Percentiles rank a stretch among this genome's conserved stretches.
Conservation (phyloP, 2,888 invertebrate species). For the Amblyteles armatorius region DNA sequence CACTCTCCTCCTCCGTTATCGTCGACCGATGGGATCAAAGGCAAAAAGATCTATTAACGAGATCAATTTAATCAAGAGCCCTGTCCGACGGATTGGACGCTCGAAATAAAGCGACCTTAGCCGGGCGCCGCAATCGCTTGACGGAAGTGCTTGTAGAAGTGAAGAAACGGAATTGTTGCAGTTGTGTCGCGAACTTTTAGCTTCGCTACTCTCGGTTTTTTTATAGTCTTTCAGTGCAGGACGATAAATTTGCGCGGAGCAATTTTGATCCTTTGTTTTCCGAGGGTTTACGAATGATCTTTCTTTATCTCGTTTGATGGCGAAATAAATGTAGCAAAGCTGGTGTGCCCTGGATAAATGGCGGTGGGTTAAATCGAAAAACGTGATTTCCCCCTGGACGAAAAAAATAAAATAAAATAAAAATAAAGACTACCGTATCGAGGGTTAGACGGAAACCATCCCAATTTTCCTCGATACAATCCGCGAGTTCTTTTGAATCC, state of each 20-base stretch:
- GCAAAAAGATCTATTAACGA: conserved; percentile 49
- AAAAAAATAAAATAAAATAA: conserved; percentile 12
- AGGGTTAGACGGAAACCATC: conserved; percentile 31
- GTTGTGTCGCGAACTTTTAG: neutral
- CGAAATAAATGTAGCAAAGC: neutral
- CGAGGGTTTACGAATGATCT: conserved; percentile 3
- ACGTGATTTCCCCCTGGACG: conserved; percentile 35
- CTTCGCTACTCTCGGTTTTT: neutral
- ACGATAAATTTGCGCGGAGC: neutral
- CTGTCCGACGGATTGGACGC: neutral
- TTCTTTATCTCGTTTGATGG: neutral
- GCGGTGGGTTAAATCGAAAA: conserved; percentile 13
- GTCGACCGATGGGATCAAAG: conserved; percentile 1
- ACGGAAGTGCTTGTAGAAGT: neutral
- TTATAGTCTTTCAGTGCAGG: neutral
- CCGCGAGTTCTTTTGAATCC: conserved; percentile 34
- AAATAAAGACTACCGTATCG: neutral
- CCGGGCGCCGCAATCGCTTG: neutral
- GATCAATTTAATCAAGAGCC: conserved; percentile 50
- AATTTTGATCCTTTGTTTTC: neutral
- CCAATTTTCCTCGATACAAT: conserved; percentile 53
- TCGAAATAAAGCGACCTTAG: neutral
- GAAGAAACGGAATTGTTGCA: neutral
- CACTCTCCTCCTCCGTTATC: neutral
- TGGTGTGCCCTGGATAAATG: conserved; percentile 35